These are phyloP conservation scores for Wiebesia pumilae DNA, from an alignment of 1,140 invertebrate genomes.

Conservation along the genomic window DNA sequence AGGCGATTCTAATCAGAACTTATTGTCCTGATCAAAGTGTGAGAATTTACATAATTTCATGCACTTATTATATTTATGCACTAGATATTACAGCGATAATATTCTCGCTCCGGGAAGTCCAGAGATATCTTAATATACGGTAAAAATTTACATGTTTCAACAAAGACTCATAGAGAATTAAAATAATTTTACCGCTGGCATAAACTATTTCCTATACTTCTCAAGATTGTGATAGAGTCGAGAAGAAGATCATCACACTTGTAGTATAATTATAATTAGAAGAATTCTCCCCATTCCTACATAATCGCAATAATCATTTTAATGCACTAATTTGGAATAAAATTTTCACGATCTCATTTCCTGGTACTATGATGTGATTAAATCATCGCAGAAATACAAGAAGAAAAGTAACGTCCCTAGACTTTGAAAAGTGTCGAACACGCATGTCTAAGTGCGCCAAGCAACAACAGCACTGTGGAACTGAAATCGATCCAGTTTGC, in stretches of 20 bases:
- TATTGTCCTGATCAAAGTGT: background rate
- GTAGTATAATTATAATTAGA: background rate
- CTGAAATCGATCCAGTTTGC: conserved; percentile 84
- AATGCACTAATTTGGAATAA: background rate
- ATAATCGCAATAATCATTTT: too few relatives aligned
- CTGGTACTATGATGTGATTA: background rate
- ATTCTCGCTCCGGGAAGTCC: background rate
- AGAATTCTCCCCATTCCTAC: too few relatives aligned
- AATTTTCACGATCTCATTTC: background rate
- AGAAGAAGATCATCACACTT: background rate
- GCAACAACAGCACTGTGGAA: conserved; percentile 78
- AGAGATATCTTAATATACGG: background rate
- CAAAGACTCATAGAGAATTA: background rate
- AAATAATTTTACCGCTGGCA: background rate
- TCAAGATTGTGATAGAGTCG: background rate
- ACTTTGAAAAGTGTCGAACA: conserved; percentile 84
- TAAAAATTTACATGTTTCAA: background rate
- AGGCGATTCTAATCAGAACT: too few relatives aligned
- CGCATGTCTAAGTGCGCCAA: conserved; percentile 84
- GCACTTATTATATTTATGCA: background rate
- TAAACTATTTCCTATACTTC: background rate
- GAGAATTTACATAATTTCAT: background rate
- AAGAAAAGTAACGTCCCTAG: conserved; percentile 80
- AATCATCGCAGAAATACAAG: conserved; percentile 43
- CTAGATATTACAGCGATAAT: background rate